Percentiles rank a stretch among this genome's conserved stretches.
These are phyloP conservation scores for Argyresthia goedartella DNA, from an alignment of 2,888 invertebrate genomes.

Conservation along the genomic window DNA sequence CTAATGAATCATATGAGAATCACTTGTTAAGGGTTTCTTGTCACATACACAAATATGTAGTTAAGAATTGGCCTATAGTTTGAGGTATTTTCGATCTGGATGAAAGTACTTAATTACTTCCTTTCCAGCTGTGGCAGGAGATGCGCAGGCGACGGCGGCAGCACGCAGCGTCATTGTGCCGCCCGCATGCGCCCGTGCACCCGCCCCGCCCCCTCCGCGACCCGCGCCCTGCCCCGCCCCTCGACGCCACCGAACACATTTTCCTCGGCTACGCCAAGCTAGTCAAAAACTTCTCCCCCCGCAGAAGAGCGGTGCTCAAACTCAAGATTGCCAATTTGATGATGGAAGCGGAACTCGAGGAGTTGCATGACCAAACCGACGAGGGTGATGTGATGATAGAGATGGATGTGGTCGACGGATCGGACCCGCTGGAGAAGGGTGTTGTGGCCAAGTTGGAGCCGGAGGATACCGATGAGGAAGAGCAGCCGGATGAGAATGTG, in stretches of 20 bases:
- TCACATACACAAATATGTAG: too few relatives aligned
- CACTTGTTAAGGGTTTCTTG: too few relatives aligned
- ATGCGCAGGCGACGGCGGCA: too few relatives aligned
- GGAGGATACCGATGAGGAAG: not conserved
- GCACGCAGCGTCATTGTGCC: not conserved
- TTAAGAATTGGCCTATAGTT: too few relatives aligned
- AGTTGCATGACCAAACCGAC: slow-evolving; percentile 6
- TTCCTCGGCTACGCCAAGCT: slow-evolving; percentile 15
- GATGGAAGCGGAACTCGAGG: slow-evolving; percentile 13
- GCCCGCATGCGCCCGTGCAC: not conserved
- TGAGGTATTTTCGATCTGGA: too few relatives aligned
- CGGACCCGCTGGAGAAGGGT: not conserved
- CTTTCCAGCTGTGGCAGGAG: too few relatives aligned
- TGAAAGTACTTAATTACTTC: too few relatives aligned
- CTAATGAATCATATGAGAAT: too few relatives aligned
- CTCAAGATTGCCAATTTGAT: slow-evolving; percentile 12
- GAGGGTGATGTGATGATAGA: not conserved
- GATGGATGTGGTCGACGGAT: not conserved
- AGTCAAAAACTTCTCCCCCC: slow-evolving; percentile 12
- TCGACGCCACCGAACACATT: slow-evolving; percentile 10
- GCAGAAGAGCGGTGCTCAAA: slow-evolving; percentile 11
- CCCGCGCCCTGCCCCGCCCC: not conserved
- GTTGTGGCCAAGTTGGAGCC: not conserved
- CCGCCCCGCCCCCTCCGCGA: too few relatives aligned
- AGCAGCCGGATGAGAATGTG: too few relatives aligned